These are phyloP conservation scores for Villa cingulata DNA, from an alignment of 2,888 invertebrate genomes.

Conservation along the genomic window DNA sequence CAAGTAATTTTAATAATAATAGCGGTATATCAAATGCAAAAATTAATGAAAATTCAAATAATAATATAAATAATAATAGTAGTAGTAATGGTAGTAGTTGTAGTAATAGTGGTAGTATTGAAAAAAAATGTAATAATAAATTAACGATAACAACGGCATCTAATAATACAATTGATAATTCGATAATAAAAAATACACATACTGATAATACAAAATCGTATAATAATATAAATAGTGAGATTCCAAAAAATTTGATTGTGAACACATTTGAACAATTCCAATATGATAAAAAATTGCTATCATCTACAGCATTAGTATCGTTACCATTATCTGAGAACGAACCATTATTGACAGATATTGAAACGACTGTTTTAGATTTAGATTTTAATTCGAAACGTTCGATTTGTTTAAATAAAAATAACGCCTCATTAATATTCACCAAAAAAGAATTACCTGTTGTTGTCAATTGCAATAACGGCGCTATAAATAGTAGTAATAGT, in stretches of 20 bases:
- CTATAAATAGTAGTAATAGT: slow-evolving; percentile 3
- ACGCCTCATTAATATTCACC: slow-evolving; percentile 33
- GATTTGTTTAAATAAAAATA: slow-evolving; percentile 30
- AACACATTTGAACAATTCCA: slow-evolving; percentile 5
- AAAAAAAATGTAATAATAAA: no score
- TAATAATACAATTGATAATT: neutral
- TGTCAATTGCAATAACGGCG: slow-evolving; percentile 3
- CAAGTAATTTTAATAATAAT: neutral
- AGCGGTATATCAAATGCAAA: no score
- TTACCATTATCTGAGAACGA: slow-evolving; percentile 32
- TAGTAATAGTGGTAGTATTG: neutral
- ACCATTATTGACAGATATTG: slow-evolving; percentile 29
- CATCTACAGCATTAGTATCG: neutral
- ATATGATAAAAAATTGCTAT: neutral
- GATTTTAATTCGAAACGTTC: slow-evolving; percentile 29
- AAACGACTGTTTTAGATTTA: no score
- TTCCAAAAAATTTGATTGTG: slow-evolving; percentile 3
- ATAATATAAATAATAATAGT: neutral
- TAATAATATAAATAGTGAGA: no score
- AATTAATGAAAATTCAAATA: neutral
- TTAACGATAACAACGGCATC: no score
- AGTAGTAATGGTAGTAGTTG: neutral
- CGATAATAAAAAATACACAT: no score
- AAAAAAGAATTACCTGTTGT: slow-evolving; percentile 26
- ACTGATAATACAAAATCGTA: no score